Conservation (phyloP, 2,888 invertebrate genomes). For the Ferrisia virgata region DNA sequence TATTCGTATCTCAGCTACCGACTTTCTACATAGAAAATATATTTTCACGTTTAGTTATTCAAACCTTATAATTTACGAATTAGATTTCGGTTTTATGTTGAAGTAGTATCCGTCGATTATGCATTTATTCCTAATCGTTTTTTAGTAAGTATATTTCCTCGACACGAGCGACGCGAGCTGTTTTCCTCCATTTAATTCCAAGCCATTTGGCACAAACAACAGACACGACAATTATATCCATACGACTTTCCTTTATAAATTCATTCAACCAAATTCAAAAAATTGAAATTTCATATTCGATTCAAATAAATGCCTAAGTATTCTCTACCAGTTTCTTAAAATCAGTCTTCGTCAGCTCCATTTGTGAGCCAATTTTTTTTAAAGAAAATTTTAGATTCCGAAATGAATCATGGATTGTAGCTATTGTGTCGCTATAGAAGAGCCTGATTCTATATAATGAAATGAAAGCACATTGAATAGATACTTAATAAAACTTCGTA, state of each 20-base stretch:
- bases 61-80: slow-evolving; percentile 41
- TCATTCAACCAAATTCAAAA: not conserved
- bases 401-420: no score
- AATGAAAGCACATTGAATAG: no score
- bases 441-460: no score
- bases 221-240: not conserved
- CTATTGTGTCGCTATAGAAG: no score
- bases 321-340: no score
- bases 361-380: no score
- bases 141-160: not conserved
- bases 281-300: no score
- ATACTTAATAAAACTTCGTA: no score
- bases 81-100: slow-evolving; percentile 25
- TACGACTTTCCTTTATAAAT: not conserved
- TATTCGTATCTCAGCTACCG: slow-evolving; percentile 39
- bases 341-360: no score
- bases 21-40: slow-evolving; percentile 36
- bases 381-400: no score
- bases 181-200: not conserved
- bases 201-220: not conserved
- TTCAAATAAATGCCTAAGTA: no score
- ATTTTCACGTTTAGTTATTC: slow-evolving; percentile 40
- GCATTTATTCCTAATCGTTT: slow-evolving; percentile 20
- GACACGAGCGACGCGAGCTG: not conserved
- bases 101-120: slow-evolving; percentile 9